Percentiles rank a stretch among this genome's conserved stretches.
These are phyloP conservation scores for Ovibos moschatus DNA, from an alignment of 2,113 vertebrate genomes.

Conservation along the genomic window DNA sequence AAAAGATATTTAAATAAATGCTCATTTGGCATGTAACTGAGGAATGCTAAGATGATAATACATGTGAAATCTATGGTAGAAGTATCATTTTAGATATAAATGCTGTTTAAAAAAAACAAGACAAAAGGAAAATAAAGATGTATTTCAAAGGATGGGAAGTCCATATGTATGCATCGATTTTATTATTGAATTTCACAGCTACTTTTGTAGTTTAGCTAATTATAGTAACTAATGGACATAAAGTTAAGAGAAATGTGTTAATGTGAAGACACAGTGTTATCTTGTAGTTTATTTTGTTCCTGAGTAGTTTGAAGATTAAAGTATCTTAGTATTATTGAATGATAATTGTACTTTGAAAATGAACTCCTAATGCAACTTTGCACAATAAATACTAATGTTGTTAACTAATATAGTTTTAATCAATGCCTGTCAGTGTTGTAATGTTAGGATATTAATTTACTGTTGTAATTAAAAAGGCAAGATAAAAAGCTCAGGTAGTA, in stretches of 20 bases:
- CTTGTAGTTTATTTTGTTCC: conserved; percentile 38
- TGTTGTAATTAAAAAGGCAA: conserved; percentile 71
- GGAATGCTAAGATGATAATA: conserved; percentile 15
- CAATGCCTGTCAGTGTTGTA: conserved; percentile 50
- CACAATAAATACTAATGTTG: conserved; percentile 66
- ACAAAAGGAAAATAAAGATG: neutral
- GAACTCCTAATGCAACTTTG: conserved; percentile 54
- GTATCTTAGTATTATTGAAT: neutral
- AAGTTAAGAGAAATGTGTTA: conserved; percentile 42
- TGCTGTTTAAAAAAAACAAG: neutral
- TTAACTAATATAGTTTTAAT: conserved; percentile 71
- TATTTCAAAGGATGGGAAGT: conserved; percentile 18
- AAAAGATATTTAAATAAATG: conserved; percentile 7
- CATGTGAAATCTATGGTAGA: conserved; percentile 13
- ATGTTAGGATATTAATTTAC: conserved; percentile 69
- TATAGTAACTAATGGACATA: conserved; percentile 38
- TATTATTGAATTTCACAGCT: conserved; percentile 6
- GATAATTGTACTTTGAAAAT: conserved; percentile 55
- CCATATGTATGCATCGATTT: neutral
- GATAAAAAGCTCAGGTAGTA: conserved; percentile 66
- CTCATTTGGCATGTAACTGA: conserved; percentile 35
- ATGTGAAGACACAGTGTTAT: neutral
- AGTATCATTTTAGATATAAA: neutral
- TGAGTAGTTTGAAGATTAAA: conserved; percentile 43
- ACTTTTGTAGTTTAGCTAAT: conserved; percentile 42